Evolutionary conservation across 35 echinoderm and acorn worm species (phyloP), one percentile per base, ranked within the genome.

Genomic region (Ophioderma brevispina): DNA sequence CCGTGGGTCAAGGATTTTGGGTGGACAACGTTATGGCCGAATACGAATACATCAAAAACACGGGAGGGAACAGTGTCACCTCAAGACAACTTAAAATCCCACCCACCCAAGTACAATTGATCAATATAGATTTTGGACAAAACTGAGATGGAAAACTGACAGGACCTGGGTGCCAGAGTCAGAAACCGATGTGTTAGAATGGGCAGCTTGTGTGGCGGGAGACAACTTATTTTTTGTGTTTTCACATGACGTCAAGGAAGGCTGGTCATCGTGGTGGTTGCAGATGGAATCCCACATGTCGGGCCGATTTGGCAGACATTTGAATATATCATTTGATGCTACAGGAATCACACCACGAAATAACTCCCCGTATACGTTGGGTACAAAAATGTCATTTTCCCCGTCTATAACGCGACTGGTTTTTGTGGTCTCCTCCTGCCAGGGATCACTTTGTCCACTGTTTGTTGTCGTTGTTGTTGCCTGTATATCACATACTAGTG

Each of bases 1-100:
- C 93, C 96, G 8, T 95, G 93, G 87, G 96, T 98, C 30, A 98
- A 98, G 82, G 64, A 94, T 5, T n/a, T n/a, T n/a, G n/a, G n/a
- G 80, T 98, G 15, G 96, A 98, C 52, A 98, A 94, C 38, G 94
- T 98, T 92, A 93, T 94, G 43, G 96, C 92, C 0, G 96, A 98
- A 79, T 98, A 98, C 76, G 96, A 98, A 76, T 98, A 98, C 90
- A 95, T 98, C 82, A 94, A 90, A 32, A 98, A 98, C 46, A 90
- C 92, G 31, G 93, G 87, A 23, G 31, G 93, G 87, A 23, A 95
- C 92, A 15, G 43, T 95, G 1, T 98, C 82, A 98, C 92, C 95
- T 98, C 84, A 98, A 98, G 83, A 98, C 96, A 98, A 98, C 64
- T 86, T 98, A 19, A 92, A 95, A 34, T 52, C n/a, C n/a, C n/a